A percentile compares a stretch with the other conserved stretches of the same genome.
Evolutionary conservation across 2,888 invertebrate species (phyloP).

Genomic region (Brenthis daphne): DNA sequence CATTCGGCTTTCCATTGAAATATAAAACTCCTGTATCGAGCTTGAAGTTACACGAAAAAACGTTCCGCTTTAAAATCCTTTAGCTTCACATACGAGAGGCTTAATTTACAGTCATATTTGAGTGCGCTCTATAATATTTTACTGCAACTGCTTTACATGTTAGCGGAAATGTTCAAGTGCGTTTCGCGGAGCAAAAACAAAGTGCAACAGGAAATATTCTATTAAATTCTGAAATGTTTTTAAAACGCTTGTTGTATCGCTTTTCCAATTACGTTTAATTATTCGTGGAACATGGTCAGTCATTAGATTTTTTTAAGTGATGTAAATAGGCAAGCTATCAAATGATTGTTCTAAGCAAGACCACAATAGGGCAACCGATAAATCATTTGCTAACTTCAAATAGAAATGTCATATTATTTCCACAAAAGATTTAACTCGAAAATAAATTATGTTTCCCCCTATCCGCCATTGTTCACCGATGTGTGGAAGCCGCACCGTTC

Average conservation of each 20-base stretch:
- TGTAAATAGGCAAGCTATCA: neutral
- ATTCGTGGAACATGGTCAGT: neutral
- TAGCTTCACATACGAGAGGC: conserved; percentile 41
- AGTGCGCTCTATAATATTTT: conserved; percentile 36
- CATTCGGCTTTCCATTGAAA: conserved; percentile 69
- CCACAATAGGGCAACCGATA: conserved; percentile 75
- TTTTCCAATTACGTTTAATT: neutral
- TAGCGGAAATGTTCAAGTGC: conserved; percentile 29
- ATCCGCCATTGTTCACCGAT: conserved; percentile 75
- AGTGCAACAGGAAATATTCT: conserved; percentile 13
- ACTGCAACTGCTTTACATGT: conserved; percentile 33
- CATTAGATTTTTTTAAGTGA: neutral
- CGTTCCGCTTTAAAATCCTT: conserved; percentile 48
- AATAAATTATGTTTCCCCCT: conserved; percentile 81
- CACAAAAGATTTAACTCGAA: conserved; percentile 83
- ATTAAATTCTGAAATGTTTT: neutral
- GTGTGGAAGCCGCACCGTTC: conserved; percentile 75
- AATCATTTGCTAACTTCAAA: conserved; percentile 81
- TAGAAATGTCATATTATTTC: conserved; percentile 83
- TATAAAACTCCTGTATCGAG: conserved; percentile 62
- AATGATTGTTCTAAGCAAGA: conserved; percentile 51
- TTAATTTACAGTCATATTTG: conserved; percentile 41
- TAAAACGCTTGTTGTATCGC: neutral
- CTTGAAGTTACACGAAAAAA: conserved; percentile 55
- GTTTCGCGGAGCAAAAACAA: conserved; percentile 22